Evolutionary conservation across 2,113 vertebrate species (phyloP), one percentile per base, ranked within the genome.

Genomic region (Maccullochella peelii): DNA sequence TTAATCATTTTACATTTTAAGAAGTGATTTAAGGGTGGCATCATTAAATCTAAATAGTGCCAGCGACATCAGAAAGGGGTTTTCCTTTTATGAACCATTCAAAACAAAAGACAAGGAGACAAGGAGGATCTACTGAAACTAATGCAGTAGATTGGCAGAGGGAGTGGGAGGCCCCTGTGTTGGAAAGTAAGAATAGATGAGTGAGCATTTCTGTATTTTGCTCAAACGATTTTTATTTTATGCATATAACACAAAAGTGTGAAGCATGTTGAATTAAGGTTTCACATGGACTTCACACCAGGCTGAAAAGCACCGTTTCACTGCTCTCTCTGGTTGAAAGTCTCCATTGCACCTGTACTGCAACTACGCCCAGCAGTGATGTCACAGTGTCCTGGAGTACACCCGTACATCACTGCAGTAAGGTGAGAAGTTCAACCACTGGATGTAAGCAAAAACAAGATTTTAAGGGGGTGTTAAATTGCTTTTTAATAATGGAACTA

Each of bases 11-110:
- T 62, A 74, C 16, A 62, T 80, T 70, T 83, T 50, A 63, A 42
- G 61, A 73, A 80, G 77, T 65, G 80, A 73, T 88, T 84, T 84
- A 78, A 73, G 49, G 65, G 55, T 55, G 62, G 84, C 63, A 55
- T 85, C 76, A 69, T 85, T 85, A 69, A 73, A 84, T 81, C 20
- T 77, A 72, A 85, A 80, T n/a, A 25, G 44, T 73, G 69, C 52
- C 72, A 70, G 44, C 42, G 36, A 84, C 38, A 79, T 75, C 36
- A 61, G 25, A 47, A 23, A 72, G 52, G 1, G 5, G 10, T 57
- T 82, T 76, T 33, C 27, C 25, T 66, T 70, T 77, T 77, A 79
- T 40, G 44, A 77, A 40, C 57, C 25, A n/a, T 78, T 84, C 50
- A 68, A 68, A 82, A 79, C 75, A 79, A 82, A 80, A 85, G 49